Evolutionary conservation across 2,797 vertebrate genomes (phyloP), one percentile per base, ranked within the genome.

Genomic region (Enteromius mattozi): DNA sequence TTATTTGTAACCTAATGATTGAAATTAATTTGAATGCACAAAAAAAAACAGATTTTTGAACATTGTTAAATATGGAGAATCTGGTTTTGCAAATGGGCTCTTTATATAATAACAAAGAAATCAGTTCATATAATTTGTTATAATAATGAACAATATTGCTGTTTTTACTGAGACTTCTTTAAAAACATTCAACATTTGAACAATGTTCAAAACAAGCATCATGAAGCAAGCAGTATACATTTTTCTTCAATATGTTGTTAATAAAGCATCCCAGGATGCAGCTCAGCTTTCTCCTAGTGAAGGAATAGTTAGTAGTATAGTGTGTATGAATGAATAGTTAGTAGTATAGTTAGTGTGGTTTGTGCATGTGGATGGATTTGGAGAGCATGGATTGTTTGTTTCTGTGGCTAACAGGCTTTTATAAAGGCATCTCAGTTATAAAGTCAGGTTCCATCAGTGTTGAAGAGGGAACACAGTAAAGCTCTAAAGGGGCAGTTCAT

Each of bases 401-500:
- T 61, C 7, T 59, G 33, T 54, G 63, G 6, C 27, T 75, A 59
- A 81, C 68, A 54, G 45, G 21, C 66, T 30, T 71, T n/a, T 16
- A 16, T 2, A 33, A 61, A 70, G 8, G 17, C 5, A n/a, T 40
- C 49, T 69, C 35, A 7, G 1, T 56, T 33, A 21, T 12, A 74
- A n/a, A 35, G 56, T 75, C 42, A 35, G 5, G 51, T 42, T 77
- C 35, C 51, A 61, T 61, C 75, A 17, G 42, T n/a, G 42, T 10
- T 35, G 19, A 35, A 51, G 42, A 37, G 63, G 35, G 13, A 54
- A 27, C 56, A 4, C 13, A 17, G 6, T 66, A 16, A 16, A 68
- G 45, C 59, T 45, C 51, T 40, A 4, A 45, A n/a, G 51, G 10
- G n/a, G 37, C 16, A 69, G 74, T 69, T 83, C 37, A 78, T 83